Conservation (phyloP, 1,140 invertebrate genomes). For the Dendroctonus valens region DNA sequence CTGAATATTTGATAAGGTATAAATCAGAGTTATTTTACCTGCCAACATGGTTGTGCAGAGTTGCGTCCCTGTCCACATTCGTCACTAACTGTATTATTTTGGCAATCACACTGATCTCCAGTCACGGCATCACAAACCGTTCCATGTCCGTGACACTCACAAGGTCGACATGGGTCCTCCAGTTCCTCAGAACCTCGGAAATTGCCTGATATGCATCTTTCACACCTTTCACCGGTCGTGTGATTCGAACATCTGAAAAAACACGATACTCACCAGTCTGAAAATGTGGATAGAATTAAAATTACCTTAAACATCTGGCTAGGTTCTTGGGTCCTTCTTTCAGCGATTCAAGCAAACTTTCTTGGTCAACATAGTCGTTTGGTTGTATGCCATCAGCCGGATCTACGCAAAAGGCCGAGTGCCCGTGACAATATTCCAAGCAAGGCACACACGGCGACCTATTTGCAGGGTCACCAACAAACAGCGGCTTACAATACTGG, state of each 20-base stretch:
- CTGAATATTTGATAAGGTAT: neutral
- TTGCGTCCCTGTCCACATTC: conserved; percentile 72
- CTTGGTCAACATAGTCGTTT: conserved; percentile 42
- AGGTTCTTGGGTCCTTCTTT: conserved; percentile 65
- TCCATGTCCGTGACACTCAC: conserved; percentile 93
- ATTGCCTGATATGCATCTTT: conserved; percentile 74
- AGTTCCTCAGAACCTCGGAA: conserved; percentile 81
- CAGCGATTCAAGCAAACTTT: conserved; percentile 55
- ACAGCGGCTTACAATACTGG: conserved; percentile 83
- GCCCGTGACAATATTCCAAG: conserved; percentile 84
- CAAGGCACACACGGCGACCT: conserved; percentile 86
- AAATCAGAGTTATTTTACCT: conserved; percentile 39
- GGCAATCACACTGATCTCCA: conserved; percentile 92
- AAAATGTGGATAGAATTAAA: neutral
- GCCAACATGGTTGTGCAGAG: conserved; percentile 77
- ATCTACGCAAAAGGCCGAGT: conserved; percentile 78
- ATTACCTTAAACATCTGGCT: conserved; percentile 70
- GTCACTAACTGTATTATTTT: conserved; percentile 94
- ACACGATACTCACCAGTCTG: neutral
- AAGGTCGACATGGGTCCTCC: conserved; percentile 67
- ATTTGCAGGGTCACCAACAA: conserved; percentile 86
- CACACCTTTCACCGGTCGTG: conserved; percentile 81
- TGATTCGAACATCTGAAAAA: conserved; percentile 70
- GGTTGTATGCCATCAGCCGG: conserved; percentile 40
- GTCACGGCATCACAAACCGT: conserved; percentile 85